These are phyloP conservation scores for Pachydiplax longipennis DNA, from an alignment of 2,888 invertebrate species.

Conservation along the genomic window DNA sequence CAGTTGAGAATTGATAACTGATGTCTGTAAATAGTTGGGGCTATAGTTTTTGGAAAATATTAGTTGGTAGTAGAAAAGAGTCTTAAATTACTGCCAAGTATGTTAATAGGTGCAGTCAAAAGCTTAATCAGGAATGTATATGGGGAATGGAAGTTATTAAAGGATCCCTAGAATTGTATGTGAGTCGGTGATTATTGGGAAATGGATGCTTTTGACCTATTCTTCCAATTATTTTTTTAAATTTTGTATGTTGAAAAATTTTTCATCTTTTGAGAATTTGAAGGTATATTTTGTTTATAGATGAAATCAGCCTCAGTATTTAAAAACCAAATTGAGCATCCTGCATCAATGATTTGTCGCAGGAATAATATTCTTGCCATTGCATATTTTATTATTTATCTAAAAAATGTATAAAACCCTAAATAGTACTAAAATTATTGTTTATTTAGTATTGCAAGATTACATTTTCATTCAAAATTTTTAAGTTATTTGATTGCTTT, in stretches of 20 bases:
- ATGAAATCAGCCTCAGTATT: neutral
- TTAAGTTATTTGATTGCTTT: neutral
- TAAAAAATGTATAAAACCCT: neutral
- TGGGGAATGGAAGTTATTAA: neutral
- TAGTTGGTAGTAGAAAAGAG: neutral
- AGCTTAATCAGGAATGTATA: neutral
- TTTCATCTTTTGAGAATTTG: neutral
- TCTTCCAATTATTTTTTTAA: constrained; percentile 30
- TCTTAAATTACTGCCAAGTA: constrained; percentile 35
- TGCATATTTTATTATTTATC: neutral
- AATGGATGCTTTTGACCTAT: constrained; percentile 15
- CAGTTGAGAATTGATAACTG: constrained; percentile 36
- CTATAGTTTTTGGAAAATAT: neutral
- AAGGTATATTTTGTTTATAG: neutral
- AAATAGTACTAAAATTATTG: too few species aligned
- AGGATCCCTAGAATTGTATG: neutral
- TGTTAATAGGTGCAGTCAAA: neutral
- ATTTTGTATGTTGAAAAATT: constrained; percentile 7
- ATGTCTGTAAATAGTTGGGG: neutral
- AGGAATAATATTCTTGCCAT: neutral
- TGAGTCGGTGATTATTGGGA: neutral
- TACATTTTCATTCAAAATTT: neutral
- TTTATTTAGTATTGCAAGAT: neutral
- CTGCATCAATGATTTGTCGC: too few species aligned
- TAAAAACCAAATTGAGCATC: neutral